Conservation (phyloP, 1,140 invertebrate species). For the Augochlora pura region DNA sequence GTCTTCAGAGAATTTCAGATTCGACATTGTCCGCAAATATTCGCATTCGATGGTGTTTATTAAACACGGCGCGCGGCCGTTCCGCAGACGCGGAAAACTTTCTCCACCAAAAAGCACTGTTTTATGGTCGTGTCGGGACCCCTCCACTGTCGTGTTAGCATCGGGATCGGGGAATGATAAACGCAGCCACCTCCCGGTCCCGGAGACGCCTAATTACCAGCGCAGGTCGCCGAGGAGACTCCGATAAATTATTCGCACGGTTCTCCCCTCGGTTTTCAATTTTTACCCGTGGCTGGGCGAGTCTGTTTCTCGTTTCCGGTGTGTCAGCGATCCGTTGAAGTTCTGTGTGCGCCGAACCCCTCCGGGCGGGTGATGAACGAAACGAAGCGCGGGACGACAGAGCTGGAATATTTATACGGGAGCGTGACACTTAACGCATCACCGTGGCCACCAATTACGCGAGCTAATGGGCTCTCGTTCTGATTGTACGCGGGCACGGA, state of each 20-base stretch:
- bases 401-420: too few relatives aligned
- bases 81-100: too few relatives aligned
- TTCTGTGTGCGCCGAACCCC: too few relatives aligned
- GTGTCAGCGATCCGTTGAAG: not conserved
- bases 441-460: not conserved
- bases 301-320: not conserved
- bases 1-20: too few relatives aligned
- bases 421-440: not conserved
- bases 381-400: too few relatives aligned
- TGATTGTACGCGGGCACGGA: conserved; percentile 12
- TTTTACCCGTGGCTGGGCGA: not conserved
- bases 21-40: too few relatives aligned
- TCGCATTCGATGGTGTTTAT: too few relatives aligned
- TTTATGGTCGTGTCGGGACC: too few relatives aligned
- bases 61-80: too few relatives aligned
- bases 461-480: not conserved
- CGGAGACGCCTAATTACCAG: not conserved
- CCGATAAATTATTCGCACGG: not conserved
- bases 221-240: not conserved
- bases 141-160: not conserved
- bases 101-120: too few relatives aligned
- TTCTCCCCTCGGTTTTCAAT: not conserved
- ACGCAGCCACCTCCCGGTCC: not conserved
- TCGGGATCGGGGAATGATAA: not conserved
- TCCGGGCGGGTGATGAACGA: too few relatives aligned